Percentiles rank a stretch among this genome's conserved stretches.
Evolutionary conservation across 2,113 vertebrate species (phyloP).

Genomic region (Thalassarche chlororhynchos): DNA sequence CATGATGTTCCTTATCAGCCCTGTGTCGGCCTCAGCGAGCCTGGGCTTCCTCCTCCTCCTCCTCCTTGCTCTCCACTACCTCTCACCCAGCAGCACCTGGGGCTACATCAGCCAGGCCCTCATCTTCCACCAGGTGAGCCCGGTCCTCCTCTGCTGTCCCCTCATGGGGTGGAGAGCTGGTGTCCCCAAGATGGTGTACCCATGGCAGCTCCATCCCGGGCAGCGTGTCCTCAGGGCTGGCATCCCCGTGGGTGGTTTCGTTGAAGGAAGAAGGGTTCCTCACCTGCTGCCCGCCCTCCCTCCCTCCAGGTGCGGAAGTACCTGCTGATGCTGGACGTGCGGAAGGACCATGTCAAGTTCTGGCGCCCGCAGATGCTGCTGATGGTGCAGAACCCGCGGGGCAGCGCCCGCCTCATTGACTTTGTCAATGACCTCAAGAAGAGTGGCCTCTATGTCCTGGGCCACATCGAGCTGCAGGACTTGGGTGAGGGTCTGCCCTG

Average conservation of each 20-base stretch:
- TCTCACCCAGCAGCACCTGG: conserved; percentile 91
- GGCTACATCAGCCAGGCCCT: conserved; percentile 93
- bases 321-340: conserved; percentile 92
- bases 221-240: neutral
- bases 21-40: conserved; percentile 88
- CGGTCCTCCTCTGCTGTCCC: neutral
- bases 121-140: conserved; percentile 91
- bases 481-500: conserved; percentile 80
- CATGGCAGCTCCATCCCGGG: neutral
- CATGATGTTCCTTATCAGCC: conserved; percentile 94
- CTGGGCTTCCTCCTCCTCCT: conserved; percentile 89
- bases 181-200: neutral
- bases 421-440: conserved; percentile 98
- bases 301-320: conserved; percentile 90
- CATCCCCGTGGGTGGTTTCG: neutral
- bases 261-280: neutral
- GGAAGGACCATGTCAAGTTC: conserved; percentile 98
- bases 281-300: neutral
- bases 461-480: conserved; percentile 90
- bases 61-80: conserved; percentile 89
- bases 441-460: conserved; percentile 93
- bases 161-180: neutral
- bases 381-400: conserved; percentile 92
- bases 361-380: conserved; percentile 95
- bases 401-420: conserved; percentile 86